These are phyloP conservation scores for Discoglossus pictus DNA, from an alignment of 2,797 vertebrate species.

Conservation along the genomic window DNA sequence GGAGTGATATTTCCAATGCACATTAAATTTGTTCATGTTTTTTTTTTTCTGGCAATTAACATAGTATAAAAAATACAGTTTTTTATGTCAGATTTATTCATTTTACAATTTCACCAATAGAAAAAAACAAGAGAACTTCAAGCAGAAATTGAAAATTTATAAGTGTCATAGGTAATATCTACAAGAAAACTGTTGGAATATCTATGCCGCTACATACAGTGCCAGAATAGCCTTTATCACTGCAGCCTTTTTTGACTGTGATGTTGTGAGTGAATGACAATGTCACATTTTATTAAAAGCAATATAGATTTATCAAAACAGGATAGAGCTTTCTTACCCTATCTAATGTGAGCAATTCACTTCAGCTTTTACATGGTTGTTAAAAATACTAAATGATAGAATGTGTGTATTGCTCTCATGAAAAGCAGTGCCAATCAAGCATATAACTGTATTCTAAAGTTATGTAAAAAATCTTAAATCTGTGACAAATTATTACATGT, in stretches of 20 bases:
- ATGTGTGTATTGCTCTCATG: too few relatives aligned
- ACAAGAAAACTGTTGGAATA: constrained; percentile 28
- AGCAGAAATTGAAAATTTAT: constrained; percentile 1
- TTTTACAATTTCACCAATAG: constrained; percentile 21
- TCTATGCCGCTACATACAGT: constrained; percentile 31
- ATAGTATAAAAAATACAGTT: background rate
- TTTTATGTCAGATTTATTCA: constrained; percentile 16
- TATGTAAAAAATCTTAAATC: too few relatives aligned
- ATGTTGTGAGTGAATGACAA: background rate
- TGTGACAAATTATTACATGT: too few relatives aligned
- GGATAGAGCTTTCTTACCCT: background rate
- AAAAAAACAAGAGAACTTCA: background rate
- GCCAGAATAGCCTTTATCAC: constrained; percentile 45
- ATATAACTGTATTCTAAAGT: too few relatives aligned
- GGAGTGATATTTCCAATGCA: background rate
- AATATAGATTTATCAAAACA: constrained; percentile 6
- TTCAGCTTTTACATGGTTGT: background rate
- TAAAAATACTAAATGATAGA: too few relatives aligned
- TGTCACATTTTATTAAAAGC: constrained; percentile 13
- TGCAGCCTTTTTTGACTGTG: constrained; percentile 36
- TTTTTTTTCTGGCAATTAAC: constrained; percentile 13
- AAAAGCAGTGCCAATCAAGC: too few relatives aligned
- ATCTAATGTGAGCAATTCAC: background rate
- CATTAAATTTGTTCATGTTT: constrained; percentile 2
- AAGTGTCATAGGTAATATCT: too few relatives aligned